Base-by-base conservation (phyloP, 2,888 invertebrate genomes). In the Silvanus unidentatus region DNA sequence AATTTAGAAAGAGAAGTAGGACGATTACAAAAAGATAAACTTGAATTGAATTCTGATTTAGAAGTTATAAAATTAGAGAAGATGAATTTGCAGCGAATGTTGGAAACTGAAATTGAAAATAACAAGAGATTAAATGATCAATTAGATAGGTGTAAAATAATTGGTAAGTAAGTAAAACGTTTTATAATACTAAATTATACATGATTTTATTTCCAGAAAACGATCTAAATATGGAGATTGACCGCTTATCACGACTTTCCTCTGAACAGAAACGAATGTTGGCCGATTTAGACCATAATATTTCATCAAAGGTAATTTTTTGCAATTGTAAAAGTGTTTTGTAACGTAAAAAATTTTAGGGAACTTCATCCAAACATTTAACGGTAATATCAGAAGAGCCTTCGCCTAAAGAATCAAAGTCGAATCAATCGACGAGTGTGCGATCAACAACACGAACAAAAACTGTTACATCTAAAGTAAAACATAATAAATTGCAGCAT, bases 111-210 rank as follows among this genome's bases (percentile, higher is more conserved):
- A 9, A 57, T 72, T 2, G 75, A 77, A 2, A 80, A 82, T 44
- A 82, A 80, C 52, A 77, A 77, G 49, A 66, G 67, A 39, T 64
- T 80, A 47, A 75, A 74, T 16, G 76, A 80, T 57, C 73, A 72
- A 50, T 68, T 82, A 10, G 80, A 77, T 70, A 76, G 76, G 62
- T 77, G 77, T 62, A 82, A 77, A 52, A 71, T 76, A 57, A 81
- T 77, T 49, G 85, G 77, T 76, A 73, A 43, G 45, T 30, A 43
- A 22, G 9, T 38, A 39, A 36, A 15, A 13, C n/a, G 3, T 32
- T 32, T 32, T 32, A 8, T 32, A n/a, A 32, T 8, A 32, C n/a
- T 32, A 12, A 5, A 32, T 8, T 12, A 11, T 27, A 3, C 27
- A 5, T 9, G 11, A 4, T 4, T n/a, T 16, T 9, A 9, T 42